Conservation (phyloP, 2,888 invertebrate species). For the Hyles lineata region DNA sequence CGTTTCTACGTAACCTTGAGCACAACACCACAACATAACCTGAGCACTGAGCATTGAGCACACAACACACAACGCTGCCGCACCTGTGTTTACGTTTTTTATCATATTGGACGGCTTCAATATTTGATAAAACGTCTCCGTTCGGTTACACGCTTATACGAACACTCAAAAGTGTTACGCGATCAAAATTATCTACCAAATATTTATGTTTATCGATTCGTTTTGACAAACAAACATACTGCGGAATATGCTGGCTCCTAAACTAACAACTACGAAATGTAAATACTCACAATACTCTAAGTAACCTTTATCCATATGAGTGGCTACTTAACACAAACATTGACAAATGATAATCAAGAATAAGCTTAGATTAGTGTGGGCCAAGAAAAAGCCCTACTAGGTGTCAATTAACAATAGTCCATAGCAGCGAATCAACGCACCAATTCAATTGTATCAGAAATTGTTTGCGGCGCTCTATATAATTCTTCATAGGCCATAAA, state of each 20-base stretch:
- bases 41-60: conserved; percentile 37
- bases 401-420: conserved; percentile 17
- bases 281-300: background rate
- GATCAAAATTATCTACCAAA: conserved; percentile 1
- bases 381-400: conserved; percentile 4
- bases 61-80: conserved; percentile 45
- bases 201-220: conserved; percentile 5
- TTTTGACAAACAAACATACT: conserved; percentile 1
- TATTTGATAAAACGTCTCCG: background rate
- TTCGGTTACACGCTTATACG: background rate
- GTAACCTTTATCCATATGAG: background rate
- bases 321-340: background rate
- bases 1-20: conserved; percentile 65
- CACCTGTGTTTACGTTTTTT: conserved; percentile 70
- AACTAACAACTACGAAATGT: background rate
- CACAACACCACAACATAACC: conserved; percentile 53
- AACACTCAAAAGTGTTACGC: background rate
- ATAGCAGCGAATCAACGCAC: conserved; percentile 4
- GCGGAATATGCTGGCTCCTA: background rate
- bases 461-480: conserved; percentile 38
- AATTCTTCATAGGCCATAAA: conserved; percentile 49
- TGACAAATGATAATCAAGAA: background rate
- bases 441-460: conserved; percentile 25
- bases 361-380: background rate
- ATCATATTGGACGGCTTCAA: conserved; percentile 40